Evolutionary conservation across 2,113 vertebrate species (phyloP), one percentile per base, ranked within the genome.

Genomic region (Centrocercus urophasianus): DNA sequence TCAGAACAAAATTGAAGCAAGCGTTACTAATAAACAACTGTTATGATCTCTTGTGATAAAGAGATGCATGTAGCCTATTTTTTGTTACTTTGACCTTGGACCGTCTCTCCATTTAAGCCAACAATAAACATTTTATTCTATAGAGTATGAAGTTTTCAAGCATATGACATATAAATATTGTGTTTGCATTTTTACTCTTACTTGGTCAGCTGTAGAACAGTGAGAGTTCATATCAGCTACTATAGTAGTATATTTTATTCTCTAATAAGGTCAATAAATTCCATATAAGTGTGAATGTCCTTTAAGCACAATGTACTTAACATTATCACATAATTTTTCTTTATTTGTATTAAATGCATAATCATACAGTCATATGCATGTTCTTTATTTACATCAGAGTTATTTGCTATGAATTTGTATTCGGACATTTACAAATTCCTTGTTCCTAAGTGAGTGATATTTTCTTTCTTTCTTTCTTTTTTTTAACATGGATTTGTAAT

Each of bases 1-100:
- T 72, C 18, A 77, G 67, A 64, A 60, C 16, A 59, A 88, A 81
- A 17, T 86, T 83, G 74, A 71, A 88, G 40, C 10, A 86, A 57
- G 14, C 3, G 1, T 43, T 78, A 56, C 22, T 75, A 92, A 89
- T 65, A 56, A 43, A 54, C 38, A 71, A 4, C 60, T 78, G 19
- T 82, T 89, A 63, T 27, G 61, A 75, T 6, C 22, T 67, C 56
- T 7, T 81, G 47, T 84, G 65, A 38, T 65, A 64, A 77, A 80
- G 22, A 78, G 11, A 47, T 13, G 10, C 8, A 36, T 10, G 13
- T 69, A 75, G 57, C 14, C 32, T 75, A 5, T 36, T 52, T 82
- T 87, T 87, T 84, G 4, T 20, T 75, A 11, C 11, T 93, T 89
- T 92, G 74, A 89, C 70, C 71, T 92, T 92, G 57, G 8, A 73